Base-by-base conservation (phyloP, 2,797 vertebrate genomes). In the Lithobates sylvaticus region DNA sequence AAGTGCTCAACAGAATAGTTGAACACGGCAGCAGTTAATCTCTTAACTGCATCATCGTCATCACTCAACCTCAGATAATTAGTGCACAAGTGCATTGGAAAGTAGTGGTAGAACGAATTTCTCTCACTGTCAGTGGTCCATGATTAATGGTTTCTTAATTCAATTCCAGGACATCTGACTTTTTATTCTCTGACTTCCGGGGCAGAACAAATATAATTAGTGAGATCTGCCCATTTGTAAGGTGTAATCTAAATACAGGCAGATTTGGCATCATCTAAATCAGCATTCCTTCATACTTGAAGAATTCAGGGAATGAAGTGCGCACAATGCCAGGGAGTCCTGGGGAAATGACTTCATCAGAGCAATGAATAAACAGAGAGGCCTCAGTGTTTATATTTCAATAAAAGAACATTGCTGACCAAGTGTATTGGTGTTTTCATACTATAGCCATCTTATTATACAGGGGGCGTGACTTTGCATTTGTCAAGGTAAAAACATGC, bases 401-500 rank as follows among this genome's bases (percentile, higher is more conserved):
- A 92, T 96, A 93, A 96, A 95, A 95, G 92, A 93, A 88, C 80
- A 89, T 67, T 94, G 93, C 94, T 95, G 95, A 96, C 95, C 94
- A 95, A 95, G 91, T 92, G 93, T 93, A 95, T 94, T 93, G 95
- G 94, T 93, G 94, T 90, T 94, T 90, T 95, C 94, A 95, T 87
- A 74, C 94, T 88, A 94, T 91, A 95, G 95, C 94, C 95, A 95
- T 85, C 92, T 92, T 93, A 96, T 97, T 96, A 96, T 97, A 93
- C 91, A 89, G 15, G 85, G 89, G 95, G 96, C 96, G 96, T 91
- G 94, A 94, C 95, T 96, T 90, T 81, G 94, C 95, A 94, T 95
- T 91, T 92, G 95, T 96, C 96, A 97, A 97, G 97, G 97, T 98
- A 95, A 97, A 96, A 95, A 97, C 84, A 91, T 94, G 93, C 91